Conservation (phyloP, 2,888 invertebrate genomes). For the Uloborus plumipes region DNA sequence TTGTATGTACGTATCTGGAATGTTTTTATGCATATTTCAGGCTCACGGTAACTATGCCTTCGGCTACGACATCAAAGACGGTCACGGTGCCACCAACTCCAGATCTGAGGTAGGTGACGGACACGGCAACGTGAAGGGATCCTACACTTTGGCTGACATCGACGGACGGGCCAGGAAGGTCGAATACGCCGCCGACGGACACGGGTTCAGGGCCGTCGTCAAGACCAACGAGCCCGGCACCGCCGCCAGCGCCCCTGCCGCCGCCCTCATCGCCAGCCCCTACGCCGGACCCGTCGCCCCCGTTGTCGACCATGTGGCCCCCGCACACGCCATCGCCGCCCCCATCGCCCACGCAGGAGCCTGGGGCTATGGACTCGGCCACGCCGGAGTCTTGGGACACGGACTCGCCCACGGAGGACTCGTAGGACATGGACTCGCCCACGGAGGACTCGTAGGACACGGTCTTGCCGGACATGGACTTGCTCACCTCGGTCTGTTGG, state of each 20-base stretch:
- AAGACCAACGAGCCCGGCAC: conserved; percentile 59
- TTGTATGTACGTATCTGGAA: too few relatives aligned
- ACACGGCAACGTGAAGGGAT: conserved; percentile 59
- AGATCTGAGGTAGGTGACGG: conserved; percentile 58
- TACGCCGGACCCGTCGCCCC: conserved; percentile 18
- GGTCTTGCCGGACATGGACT: conserved; percentile 1
- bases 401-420: conserved; percentile 4
- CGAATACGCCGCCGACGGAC: conserved; percentile 55
- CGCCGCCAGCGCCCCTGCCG: conserved; percentile 42
- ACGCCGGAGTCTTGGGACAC: conserved; percentile 1
- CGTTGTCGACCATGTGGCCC: conserved; percentile 24
- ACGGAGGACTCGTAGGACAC: neutral
- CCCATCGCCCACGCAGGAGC: conserved; percentile 11
- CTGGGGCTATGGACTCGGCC: conserved; percentile 19
- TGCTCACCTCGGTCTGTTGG: too few relatives aligned
- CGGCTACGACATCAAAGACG: conserved; percentile 61
- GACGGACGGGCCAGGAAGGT: conserved; percentile 61
- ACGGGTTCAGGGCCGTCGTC: conserved; percentile 50
- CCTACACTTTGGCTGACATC: conserved; percentile 62
- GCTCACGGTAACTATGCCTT: conserved; percentile 52
- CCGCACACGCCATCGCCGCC: neutral
- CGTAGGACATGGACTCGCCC: conserved; percentile 12
- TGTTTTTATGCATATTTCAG: neutral
- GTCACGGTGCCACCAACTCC: conserved; percentile 57
- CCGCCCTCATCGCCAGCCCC: conserved; percentile 15